phyloP scores from a whole-genome alignment of 1,140 invertebrate species.

The Adoxophyes honmai region DNA sequence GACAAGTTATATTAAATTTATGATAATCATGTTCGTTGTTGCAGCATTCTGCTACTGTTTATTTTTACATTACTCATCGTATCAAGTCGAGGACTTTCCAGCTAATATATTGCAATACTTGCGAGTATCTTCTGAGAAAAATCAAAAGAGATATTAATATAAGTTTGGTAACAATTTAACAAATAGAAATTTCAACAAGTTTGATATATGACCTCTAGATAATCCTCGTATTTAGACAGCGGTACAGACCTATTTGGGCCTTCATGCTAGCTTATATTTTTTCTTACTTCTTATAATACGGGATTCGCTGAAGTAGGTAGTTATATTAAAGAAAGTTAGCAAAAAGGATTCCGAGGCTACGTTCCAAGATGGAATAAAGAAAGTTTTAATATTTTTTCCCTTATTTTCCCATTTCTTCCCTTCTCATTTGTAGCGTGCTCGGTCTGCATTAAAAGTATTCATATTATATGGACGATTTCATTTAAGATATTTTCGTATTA shows the following conservation, averaged over 20 bases:
- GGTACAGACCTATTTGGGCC: neutral
- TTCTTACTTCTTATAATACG: slow-evolving; percentile 20
- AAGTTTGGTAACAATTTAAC: neutral
- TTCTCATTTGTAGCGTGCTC: slow-evolving; percentile 34
- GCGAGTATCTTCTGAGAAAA: too few species aligned
- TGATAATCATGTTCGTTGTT: too few species aligned
- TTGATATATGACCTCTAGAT: slow-evolving; percentile 1
- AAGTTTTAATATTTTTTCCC: slow-evolving; percentile 59
- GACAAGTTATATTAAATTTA: too few species aligned
- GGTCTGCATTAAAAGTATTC: slow-evolving; percentile 21
- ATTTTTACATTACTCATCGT: too few species aligned
- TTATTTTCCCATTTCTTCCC: slow-evolving; percentile 27
- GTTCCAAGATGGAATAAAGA: slow-evolving; percentile 46
- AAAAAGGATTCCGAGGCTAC: slow-evolving; percentile 38
- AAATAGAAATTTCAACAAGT: neutral
- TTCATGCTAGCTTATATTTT: slow-evolving; percentile 14
- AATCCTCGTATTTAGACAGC: neutral
- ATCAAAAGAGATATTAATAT: too few species aligned
- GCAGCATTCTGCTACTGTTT: too few species aligned
- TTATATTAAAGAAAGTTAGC: slow-evolving; percentile 51
- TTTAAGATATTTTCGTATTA: neutral
- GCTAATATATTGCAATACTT: too few species aligned
- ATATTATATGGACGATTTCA: slow-evolving; percentile 5
- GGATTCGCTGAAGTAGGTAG: slow-evolving; percentile 26
- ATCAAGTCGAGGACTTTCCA: too few species aligned